phyloP scores from a whole-genome alignment of 2,113 vertebrate species.

The Psilopsiagon aurifrons region DNA sequence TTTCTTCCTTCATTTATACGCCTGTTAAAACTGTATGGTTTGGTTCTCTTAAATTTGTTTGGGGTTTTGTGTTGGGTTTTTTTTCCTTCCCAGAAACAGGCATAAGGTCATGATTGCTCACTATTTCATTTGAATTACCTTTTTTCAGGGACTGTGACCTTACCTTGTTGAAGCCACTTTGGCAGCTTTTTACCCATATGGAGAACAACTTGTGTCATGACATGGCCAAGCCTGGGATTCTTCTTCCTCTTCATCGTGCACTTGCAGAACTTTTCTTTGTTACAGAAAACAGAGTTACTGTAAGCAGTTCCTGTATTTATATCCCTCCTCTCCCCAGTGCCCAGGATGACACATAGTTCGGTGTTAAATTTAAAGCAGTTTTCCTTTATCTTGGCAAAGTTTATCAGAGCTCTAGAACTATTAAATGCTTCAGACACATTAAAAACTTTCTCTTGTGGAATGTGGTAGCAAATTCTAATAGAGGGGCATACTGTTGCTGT shows the following conservation, averaged over 20 bases:
- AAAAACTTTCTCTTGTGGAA: background rate
- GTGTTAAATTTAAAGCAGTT: background rate
- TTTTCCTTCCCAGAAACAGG: background rate
- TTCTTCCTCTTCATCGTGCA: constrained; percentile 92
- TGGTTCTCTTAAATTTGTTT: background rate
- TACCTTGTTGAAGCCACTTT: constrained; percentile 89
- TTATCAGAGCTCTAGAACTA: background rate
- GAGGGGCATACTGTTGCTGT: background rate
- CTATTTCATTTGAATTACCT: background rate
- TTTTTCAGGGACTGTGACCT: constrained; percentile 87
- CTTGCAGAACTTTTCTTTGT: constrained; percentile 96
- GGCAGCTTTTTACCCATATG: constrained; percentile 93
- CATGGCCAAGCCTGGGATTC: constrained; percentile 82
- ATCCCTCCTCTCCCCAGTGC: background rate
- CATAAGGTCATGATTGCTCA: background rate
- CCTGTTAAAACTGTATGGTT: background rate
- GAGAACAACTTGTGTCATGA: constrained; percentile 86
- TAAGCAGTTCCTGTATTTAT: constrained; percentile 66
- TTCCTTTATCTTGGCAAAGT: background rate
- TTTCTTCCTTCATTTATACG: background rate
- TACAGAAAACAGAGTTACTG: constrained; percentile 88
- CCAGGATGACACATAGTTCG: background rate
- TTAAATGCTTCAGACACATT: background rate
- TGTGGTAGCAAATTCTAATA: background rate
- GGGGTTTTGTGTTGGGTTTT: background rate